phyloP scores from a whole-genome alignment of 2,888 invertebrate genomes.

The Antheraea assamensis region DNA sequence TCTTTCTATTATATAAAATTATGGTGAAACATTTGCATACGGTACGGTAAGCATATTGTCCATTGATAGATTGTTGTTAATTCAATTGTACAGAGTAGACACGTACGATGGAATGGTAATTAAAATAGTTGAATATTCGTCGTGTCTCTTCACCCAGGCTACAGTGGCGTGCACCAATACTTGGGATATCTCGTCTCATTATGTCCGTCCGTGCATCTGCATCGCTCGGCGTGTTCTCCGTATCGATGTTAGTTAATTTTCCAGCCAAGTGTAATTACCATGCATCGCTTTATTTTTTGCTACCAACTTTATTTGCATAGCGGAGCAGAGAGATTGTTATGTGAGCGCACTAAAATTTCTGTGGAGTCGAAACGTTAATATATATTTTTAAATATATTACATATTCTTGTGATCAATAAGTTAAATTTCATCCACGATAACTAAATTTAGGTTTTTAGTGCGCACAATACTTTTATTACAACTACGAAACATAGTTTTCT shows the following conservation, averaged over 20 bases:
- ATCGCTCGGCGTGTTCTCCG: slow-evolving; percentile 61
- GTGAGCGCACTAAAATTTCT: slow-evolving; percentile 43
- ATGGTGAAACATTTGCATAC: no score
- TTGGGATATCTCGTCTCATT: slow-evolving; percentile 72
- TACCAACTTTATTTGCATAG: slow-evolving; percentile 81
- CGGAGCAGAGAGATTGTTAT: slow-evolving; percentile 61
- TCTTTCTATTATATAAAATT: no score
- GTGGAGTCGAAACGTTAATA: slow-evolving; percentile 42
- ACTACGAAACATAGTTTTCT: no score
- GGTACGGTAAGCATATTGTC: no score
- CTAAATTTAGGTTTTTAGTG: no score
- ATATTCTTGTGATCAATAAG: not conserved
- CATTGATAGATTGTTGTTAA: no score
- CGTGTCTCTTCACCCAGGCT: not conserved
- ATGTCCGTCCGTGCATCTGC: slow-evolving; percentile 60
- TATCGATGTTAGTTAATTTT: slow-evolving; percentile 81
- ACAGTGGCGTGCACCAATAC: slow-evolving; percentile 62
- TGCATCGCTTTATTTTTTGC: slow-evolving; percentile 80
- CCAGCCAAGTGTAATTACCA: slow-evolving; percentile 79
- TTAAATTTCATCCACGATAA: not conserved
- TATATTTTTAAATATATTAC: not conserved
- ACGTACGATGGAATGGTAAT: not conserved
- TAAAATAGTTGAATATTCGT: slow-evolving; percentile 1
- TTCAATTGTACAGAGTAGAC: no score
- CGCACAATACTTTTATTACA: no score